phyloP scores from a whole-genome alignment of 2,113 vertebrate species.

The Siniperca knerii region DNA sequence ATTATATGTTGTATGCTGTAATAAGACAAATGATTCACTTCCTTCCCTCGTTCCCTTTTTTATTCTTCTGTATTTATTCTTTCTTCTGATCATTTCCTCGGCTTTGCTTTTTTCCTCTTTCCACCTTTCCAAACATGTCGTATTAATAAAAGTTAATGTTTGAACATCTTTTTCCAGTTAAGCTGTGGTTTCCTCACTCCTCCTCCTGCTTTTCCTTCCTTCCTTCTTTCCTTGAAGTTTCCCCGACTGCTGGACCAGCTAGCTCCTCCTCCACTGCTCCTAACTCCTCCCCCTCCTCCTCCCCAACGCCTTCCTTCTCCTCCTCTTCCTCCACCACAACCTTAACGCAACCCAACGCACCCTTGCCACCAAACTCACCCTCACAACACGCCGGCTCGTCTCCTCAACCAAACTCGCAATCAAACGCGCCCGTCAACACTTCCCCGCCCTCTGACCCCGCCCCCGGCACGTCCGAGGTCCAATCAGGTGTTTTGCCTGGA shows the following conservation, averaged over 20 bases:
- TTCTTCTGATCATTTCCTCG: too few relatives aligned
- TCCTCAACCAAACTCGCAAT: conserved; percentile 33
- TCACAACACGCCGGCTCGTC: conserved; percentile 49
- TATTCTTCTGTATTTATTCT: neutral
- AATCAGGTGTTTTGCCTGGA: conserved; percentile 84
- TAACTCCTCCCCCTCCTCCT: conserved; percentile 78
- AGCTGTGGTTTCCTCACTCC: neutral
- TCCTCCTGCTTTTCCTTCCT: neutral
- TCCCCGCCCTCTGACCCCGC: conserved; percentile 67
- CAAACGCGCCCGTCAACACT: conserved; percentile 19
- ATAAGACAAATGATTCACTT: neutral
- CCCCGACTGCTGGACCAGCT: conserved; percentile 81
- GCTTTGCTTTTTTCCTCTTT: neutral
- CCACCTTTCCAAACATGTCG: neutral
- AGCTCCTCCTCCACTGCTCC: conserved; percentile 75
- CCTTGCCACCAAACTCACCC: conserved; percentile 40
- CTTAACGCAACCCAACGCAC: conserved; percentile 64
- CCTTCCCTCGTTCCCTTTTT: neutral
- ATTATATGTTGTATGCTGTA: too few relatives aligned
- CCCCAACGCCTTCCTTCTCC: conserved; percentile 66
- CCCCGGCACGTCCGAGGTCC: conserved; percentile 79
- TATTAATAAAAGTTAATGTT: too few relatives aligned
- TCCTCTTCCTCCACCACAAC: conserved; percentile 76
- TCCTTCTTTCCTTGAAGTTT: conserved; percentile 79
- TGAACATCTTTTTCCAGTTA: too few relatives aligned